These are phyloP conservation scores for Sarcophaga subvicina DNA, from an alignment of 2,888 invertebrate species.

Conservation along the genomic window DNA sequence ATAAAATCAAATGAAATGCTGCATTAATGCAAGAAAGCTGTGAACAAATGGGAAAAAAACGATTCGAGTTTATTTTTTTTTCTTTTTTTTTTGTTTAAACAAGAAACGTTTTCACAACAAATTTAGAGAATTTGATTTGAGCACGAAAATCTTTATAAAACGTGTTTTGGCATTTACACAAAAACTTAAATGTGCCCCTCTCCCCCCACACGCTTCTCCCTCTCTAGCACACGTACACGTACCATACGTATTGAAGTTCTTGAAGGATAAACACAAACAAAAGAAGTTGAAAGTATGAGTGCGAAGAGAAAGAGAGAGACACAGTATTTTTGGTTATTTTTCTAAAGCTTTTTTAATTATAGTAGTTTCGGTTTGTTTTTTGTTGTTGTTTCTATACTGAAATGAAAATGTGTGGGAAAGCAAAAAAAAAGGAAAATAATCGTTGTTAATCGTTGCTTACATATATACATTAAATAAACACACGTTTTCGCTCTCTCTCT, in stretches of 20 bases:
- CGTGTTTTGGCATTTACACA: constrained; percentile 50
- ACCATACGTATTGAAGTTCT: constrained; percentile 32
- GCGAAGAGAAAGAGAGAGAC: neutral
- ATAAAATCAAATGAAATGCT: neutral
- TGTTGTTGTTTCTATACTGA: too few relatives aligned
- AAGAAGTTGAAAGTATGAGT: neutral
- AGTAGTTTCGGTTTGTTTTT: constrained; percentile 28
- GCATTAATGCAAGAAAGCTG: constrained; percentile 1
- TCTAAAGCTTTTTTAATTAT: constrained; percentile 62
- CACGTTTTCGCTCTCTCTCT: neutral
- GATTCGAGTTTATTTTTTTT: neutral
- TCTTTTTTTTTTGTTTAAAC: constrained; percentile 23
- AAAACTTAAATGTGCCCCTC: neutral
- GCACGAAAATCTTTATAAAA: constrained; percentile 58
- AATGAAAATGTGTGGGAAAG: constrained; percentile 43
- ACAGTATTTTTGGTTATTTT: constrained; percentile 41
- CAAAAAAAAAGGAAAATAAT: constrained; percentile 33
- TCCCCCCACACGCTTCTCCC: neutral
- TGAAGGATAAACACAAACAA: neutral
- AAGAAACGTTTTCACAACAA: constrained; percentile 39
- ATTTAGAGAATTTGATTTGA: constrained; percentile 53
- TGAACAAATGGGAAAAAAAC: neutral
- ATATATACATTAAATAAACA: constrained; percentile 4
- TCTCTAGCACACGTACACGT: neutral
- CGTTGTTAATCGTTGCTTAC: constrained; percentile 61